Evolutionary conservation across 2,888 invertebrate genomes (phyloP), one percentile per base, ranked within the genome.

Genomic region (Nebria brevicollis): DNA sequence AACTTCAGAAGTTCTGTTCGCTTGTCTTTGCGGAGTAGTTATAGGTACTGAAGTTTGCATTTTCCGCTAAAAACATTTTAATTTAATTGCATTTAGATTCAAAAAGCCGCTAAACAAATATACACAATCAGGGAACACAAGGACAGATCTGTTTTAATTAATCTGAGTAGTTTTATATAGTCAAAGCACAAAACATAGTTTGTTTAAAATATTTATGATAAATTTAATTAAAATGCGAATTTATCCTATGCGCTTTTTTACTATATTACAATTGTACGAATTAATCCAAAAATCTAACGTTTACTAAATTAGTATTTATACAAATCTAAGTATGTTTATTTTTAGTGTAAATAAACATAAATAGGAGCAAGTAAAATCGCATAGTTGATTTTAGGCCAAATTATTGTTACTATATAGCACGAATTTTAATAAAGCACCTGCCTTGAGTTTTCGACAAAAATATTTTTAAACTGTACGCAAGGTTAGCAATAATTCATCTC

Each of bases 401-500:
- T 54, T 54, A 54, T 54, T 54, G 8, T 70, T 70, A 34, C 7
- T 15, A 70, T 70, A 70, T 70, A 15, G 6, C 25, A 26, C 11
- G 15, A 70, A 70, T 70, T 54, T 70, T 20, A 70, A 70, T 70
- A 70, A 54, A 54, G 11, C 70, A 70, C 70, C 70, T 70, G 70
- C 15, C 70, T 11, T 26, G 26, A 8, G 7, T 15, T 70, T 70
- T 4, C 4, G 54, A 54, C 11, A 54, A 54, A 54, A 54, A 70
- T 70, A 70, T 70, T 70, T 70, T 70, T 70, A 20, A 54, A 54
- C 54, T 13, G 54, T 54, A 54, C 4, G 7, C 54, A 54, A 54
- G 54, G 25, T 34, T 25, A 70, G 70, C 13, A 70, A 70, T 70
- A 70, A 26, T 70, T 70, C 15, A 70, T 70, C 70, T 54, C 8